Percentiles rank a stretch among this genome's conserved stretches.
Conservation (phyloP, 2,888 invertebrate genomes). For the Oscheius sp. region DNA sequence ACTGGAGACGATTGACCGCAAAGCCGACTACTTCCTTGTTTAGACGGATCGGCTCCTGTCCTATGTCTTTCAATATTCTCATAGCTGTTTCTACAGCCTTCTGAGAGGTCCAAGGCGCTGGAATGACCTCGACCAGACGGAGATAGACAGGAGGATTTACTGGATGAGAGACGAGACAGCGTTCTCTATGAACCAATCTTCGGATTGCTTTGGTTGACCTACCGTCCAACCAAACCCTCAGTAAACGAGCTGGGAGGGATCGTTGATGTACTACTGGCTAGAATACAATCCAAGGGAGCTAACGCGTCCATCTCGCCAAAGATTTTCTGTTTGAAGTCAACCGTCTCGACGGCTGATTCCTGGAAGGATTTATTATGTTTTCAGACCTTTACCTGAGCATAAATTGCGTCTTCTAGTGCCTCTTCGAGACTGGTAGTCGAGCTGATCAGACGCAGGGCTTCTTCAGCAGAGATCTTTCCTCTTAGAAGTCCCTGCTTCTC, state of each 20-base stretch:
- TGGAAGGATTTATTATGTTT: conserved; percentile 74
- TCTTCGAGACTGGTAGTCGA: conserved; percentile 44
- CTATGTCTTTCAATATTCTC: conserved; percentile 86
- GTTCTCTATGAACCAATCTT: conserved; percentile 42
- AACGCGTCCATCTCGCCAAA: conserved; percentile 82
- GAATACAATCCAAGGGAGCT: conserved; percentile 74
- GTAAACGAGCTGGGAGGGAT: conserved; percentile 89
- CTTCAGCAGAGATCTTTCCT: conserved; percentile 61
- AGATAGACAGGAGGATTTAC: conserved; percentile 95
- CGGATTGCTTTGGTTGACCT: too few relatives aligned
- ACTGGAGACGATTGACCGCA: conserved; percentile 93
- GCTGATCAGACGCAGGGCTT: conserved; percentile 41
- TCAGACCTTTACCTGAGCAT: conserved; percentile 47
- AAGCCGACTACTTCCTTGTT: conserved; percentile 90
- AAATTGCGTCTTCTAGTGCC: conserved; percentile 49
- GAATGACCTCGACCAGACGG: conserved; percentile 91
- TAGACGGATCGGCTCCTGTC: conserved; percentile 89
- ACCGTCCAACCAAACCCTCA: conserved; percentile 79
- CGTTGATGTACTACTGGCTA: conserved; percentile 93
- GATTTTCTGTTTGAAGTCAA: conserved; percentile 85
- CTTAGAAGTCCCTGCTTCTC: conserved; percentile 49
- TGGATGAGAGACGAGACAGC: conserved; percentile 73
- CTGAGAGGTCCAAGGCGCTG: conserved; percentile 90
- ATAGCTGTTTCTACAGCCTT: conserved; percentile 83
- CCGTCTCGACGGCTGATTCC: conserved; percentile 91